Percentiles rank a stretch among this genome's conserved stretches.
Evolutionary conservation across 2,113 vertebrate species (phyloP).

Genomic region (Ranitomeya imitator): DNA sequence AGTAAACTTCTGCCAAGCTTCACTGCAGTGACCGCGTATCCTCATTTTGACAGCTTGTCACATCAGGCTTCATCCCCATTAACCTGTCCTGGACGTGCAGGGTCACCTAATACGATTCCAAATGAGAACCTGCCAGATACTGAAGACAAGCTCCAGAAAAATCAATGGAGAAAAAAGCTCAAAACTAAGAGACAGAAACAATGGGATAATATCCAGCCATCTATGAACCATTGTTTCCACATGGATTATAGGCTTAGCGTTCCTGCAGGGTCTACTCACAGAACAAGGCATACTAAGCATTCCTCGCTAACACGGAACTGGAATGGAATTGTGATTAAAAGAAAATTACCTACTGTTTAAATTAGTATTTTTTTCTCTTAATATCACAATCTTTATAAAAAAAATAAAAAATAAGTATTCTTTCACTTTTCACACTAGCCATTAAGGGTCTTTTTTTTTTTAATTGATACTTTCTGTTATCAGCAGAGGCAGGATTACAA

Average conservation of each 20-base stretch:
- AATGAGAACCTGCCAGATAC: neutral
- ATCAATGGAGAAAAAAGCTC: neutral
- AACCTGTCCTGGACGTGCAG: conserved; percentile 9
- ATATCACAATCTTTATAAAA: no score
- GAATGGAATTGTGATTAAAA: neutral
- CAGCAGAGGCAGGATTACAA: no score
- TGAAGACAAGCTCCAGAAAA: neutral
- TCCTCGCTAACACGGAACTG: neutral
- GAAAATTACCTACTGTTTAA: no score
- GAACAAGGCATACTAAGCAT: neutral
- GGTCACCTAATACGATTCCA: neutral
- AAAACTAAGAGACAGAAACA: neutral
- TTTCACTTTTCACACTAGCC: no score
- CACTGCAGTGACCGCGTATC: conserved; percentile 44
- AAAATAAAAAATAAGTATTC: no score
- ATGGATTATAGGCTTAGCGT: neutral
- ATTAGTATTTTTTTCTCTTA: no score
- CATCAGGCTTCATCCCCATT: neutral
- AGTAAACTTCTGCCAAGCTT: conserved; percentile 48
- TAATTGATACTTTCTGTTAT: no score
- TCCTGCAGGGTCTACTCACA: neutral
- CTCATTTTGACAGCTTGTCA: conserved; percentile 28
- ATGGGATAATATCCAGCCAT: neutral
- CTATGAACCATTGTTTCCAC: neutral
- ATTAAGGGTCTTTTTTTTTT: no score